Evolutionary conservation across 2,113 vertebrate species (phyloP).

Genomic region (Haemorhous mexicanus): DNA sequence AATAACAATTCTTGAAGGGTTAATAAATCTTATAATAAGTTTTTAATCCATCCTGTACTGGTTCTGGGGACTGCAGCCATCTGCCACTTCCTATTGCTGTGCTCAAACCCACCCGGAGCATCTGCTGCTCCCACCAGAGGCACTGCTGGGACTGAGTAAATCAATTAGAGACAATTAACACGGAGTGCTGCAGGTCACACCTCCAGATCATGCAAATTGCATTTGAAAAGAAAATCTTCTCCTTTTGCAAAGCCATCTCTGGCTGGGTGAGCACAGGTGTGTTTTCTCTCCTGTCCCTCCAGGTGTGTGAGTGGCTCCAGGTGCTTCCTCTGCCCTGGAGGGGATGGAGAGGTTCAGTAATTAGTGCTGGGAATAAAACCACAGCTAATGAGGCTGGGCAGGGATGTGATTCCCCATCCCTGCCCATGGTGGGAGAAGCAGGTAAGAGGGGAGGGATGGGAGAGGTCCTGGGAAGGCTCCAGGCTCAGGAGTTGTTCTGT

Average conservation of each 20-base stretch:
- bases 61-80: not conserved
- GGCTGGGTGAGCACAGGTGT: not conserved
- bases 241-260: accelerated
- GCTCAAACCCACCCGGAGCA: not conserved
- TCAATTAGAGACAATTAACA: not conserved
- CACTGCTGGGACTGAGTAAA: not conserved
- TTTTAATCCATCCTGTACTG: not conserved
- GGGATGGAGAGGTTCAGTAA: not conserved
- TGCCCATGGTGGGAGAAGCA: accelerated
- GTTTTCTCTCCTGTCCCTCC: not conserved
- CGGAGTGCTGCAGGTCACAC: not conserved
- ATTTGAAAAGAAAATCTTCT: not conserved
- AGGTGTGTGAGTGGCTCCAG: not conserved
- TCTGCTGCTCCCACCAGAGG: not conserved
- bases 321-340: not conserved
- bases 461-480: accelerated
- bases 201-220: not conserved
- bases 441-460: not conserved
- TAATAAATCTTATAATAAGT: not conserved
- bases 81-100: not conserved
- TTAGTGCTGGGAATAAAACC: accelerated
- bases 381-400: accelerated
- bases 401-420: accelerated
- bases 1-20: not conserved
- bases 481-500: not conserved